Conservation (phyloP, 2,888 invertebrate species). For the Idaea aversata region DNA sequence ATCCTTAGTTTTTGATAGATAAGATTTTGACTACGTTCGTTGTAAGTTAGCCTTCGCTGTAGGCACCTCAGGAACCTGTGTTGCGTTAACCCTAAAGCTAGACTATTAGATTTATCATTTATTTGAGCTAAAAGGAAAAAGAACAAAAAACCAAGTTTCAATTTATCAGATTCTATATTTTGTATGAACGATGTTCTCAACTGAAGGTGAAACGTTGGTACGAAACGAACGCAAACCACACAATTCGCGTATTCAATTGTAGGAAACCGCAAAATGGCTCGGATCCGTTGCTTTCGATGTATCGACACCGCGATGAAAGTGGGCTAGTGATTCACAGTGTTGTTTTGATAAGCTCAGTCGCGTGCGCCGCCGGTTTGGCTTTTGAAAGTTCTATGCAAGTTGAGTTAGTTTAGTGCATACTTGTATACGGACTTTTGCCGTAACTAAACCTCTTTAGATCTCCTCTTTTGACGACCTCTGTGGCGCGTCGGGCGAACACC, state of each 20-base stretch:
- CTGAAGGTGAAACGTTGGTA: slow-evolving; percentile 30
- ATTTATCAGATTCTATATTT: not conserved
- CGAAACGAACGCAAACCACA: slow-evolving; percentile 43
- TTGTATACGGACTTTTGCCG: not conserved
- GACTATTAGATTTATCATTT: not conserved
- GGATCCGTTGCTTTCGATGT: slow-evolving; percentile 71
- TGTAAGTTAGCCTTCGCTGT: too few species aligned
- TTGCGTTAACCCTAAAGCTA: too few species aligned
- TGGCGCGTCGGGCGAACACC: too few species aligned
- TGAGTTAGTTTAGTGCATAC: not conserved
- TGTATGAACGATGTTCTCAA: slow-evolving; percentile 2
- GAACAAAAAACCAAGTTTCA: not conserved
- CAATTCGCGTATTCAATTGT: slow-evolving; percentile 65
- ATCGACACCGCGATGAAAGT: slow-evolving; percentile 59
- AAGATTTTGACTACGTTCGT: too few species aligned
- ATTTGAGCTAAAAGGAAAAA: not conserved
- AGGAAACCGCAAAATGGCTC: slow-evolving; percentile 66
- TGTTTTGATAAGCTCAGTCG: slow-evolving; percentile 46
- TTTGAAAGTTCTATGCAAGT: not conserved
- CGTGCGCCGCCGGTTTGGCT: not conserved
- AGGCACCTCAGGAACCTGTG: too few species aligned
- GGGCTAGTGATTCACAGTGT: slow-evolving; percentile 57
- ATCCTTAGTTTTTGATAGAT: too few species aligned
- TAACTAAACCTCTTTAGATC: too few species aligned
- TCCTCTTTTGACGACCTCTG: too few species aligned